Conservation (phyloP, 2,888 invertebrate species). For the Apodemia mormo region DNA sequence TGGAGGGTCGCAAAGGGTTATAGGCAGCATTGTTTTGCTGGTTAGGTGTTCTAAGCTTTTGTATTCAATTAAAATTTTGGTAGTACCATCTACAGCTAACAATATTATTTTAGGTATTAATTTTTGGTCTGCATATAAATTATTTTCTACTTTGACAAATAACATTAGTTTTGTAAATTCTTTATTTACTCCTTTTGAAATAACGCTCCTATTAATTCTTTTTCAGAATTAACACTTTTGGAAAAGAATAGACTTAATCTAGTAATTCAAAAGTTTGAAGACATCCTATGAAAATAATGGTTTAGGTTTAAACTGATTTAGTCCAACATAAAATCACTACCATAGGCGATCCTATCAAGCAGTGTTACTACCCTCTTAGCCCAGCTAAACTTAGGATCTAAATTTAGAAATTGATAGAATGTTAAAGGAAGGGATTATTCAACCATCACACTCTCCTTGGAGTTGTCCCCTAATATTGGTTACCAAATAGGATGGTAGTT, state of each 20-base stretch:
- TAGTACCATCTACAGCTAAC: conserved; percentile 16
- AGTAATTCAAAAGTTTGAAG: too few species aligned
- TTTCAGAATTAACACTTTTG: not conserved
- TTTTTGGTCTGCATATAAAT: conserved; percentile 24
- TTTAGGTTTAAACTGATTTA: conserved; percentile 20
- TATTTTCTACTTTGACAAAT: not conserved
- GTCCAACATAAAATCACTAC: conserved; percentile 20
- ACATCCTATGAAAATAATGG: conserved; percentile 15
- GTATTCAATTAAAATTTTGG: conserved; percentile 11
- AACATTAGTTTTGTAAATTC: not conserved
- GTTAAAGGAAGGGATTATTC: conserved; percentile 21
- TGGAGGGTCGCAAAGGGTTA: not conserved
- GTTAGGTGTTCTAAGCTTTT: not conserved
- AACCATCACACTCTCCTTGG: conserved; percentile 23
- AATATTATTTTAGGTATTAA: conserved; percentile 24
- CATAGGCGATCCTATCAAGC: conserved; percentile 24
- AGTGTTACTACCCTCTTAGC: conserved; percentile 19
- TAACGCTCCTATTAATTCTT: not conserved
- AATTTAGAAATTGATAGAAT: conserved; percentile 23
- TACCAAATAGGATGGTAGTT: too few species aligned
- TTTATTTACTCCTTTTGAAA: not conserved
- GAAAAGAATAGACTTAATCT: not conserved
- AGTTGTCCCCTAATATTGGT: conserved; percentile 21
- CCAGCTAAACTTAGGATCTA: conserved; percentile 18
- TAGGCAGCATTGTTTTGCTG: not conserved